Base-by-base conservation (phyloP, 2,797 vertebrate species). In the Enteromius viviparus region DNA sequence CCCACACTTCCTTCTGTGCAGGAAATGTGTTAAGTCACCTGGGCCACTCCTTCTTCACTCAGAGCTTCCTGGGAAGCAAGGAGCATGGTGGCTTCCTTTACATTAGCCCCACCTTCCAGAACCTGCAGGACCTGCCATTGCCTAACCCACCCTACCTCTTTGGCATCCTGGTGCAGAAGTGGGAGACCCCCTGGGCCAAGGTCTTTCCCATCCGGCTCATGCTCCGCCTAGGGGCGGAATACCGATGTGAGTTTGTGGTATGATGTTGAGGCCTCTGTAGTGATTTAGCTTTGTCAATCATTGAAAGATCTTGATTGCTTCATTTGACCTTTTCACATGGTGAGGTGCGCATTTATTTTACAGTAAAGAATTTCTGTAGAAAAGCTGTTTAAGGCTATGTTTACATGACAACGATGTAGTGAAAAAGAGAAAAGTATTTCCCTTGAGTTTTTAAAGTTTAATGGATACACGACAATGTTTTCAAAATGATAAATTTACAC, bases 151-250 rank as follows among this genome's bases (percentile, higher is more conserved):
- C 98, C 0, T 99, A 97, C 92, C 92, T 99, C 91, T 99, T 99
- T 80, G 98, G 96, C 71, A 95, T 99, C 92, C 96, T 99, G 84
- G 96, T 99, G 88, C 98, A 99, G 94, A 99, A 99, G 91, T 99
- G 98, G 98, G 98, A 99, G 92, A 98, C 98, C 55, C 98, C 98
- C 76, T 99, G 98, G 98, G 98, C 98, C 87, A 99, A 99, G 87
- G 97, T 99, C 82, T 99, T 99, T 93, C 98, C 98, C 86, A 97
- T 99, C 78, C 95, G 98, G 80, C 96, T 99, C 42, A 98, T 99
- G 98, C 90, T 99, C 89, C 95, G 98, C 62, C 96, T 99, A 21
- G 98, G 98, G 62, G 98, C 98, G 6, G 98, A 99, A 90, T 99
- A 99, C 92, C 93, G 98, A 93, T 95, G 98, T 99, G 92, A 98